These are phyloP conservation scores for Oreochromis niloticus DNA, from an alignment of 2,113 vertebrate genomes.

Conservation along the genomic window DNA sequence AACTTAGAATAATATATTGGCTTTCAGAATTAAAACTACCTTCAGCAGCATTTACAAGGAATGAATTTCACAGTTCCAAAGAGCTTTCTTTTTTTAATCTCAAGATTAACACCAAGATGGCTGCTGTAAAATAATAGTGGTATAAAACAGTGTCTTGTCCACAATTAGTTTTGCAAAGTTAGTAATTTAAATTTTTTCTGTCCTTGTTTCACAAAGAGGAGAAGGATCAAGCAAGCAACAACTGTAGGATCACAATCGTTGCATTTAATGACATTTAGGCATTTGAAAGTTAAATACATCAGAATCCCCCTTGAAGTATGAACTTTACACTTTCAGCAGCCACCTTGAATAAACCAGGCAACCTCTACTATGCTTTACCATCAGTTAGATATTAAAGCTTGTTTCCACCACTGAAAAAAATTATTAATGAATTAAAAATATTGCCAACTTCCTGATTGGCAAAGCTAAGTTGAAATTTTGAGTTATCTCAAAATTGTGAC, in stretches of 20 bases:
- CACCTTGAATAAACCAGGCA: neutral
- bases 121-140: neutral
- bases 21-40: too few species aligned
- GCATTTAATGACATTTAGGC: neutral
- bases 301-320: neutral
- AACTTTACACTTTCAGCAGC: neutral
- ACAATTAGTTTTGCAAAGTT: neutral
- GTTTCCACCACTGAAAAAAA: neutral
- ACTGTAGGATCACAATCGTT: neutral
- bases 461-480: neutral
- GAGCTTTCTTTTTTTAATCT: too few species aligned
- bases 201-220: neutral
- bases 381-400: neutral
- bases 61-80: too few species aligned
- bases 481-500: neutral
- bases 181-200: neutral
- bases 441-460: too few species aligned
- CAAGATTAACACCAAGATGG: neutral
- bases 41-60: too few species aligned
- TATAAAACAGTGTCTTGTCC: neutral
- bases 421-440: neutral
- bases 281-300: neutral
- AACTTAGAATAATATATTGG: too few species aligned
- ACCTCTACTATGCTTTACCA: neutral
- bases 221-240: neutral